These are phyloP conservation scores for sheep (Ovis aries) DNA, from an alignment of 2,113 vertebrate species.

Conservation along the genomic window ARS-UI_Ramb_v3.0 NC_056067.1:21258501-21259000, in stretches of 20 bases:
- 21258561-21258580: not conserved
- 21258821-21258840: not conserved
- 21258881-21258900: not conserved
- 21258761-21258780: not conserved
- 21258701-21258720: not conserved
- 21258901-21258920: not conserved
- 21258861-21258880: not conserved
- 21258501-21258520: not conserved
- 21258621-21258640: not conserved
- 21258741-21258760: not conserved
- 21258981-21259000: not conserved
- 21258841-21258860: not conserved
- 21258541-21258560: not conserved
- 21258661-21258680: not conserved
- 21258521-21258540: not conserved
- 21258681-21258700: not conserved
- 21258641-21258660: conserved; percentile 3
- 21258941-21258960: not conserved
- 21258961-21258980: not conserved
- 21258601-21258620: not conserved
- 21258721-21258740: not conserved
- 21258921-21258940: not conserved
- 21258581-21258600: not conserved
- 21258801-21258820: not conserved
- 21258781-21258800: not conserved